phyloP scores from a whole-genome alignment of 1,140 invertebrate genomes.

The Drosophila oshimai region DNA sequence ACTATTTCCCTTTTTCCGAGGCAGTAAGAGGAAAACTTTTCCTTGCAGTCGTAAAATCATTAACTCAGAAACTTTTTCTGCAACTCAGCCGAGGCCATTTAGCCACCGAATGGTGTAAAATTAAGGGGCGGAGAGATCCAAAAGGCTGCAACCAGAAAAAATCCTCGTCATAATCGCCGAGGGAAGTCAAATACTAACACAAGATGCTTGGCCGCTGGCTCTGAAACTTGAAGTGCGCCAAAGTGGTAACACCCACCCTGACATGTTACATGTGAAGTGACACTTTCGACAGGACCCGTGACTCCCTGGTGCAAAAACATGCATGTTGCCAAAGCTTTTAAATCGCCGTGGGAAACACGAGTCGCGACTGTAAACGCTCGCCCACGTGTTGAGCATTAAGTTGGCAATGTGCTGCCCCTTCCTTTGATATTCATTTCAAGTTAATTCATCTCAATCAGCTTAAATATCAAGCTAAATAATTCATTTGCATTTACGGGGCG shows the following conservation, averaged over 20 bases:
- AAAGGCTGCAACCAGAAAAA: neutral
- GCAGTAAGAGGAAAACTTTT: conserved; percentile 20
- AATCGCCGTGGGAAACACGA: conserved; percentile 34
- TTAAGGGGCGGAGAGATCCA: neutral
- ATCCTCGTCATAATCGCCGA: conserved; percentile 40
- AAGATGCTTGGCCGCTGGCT: conserved; percentile 43
- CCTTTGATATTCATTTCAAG: conserved; percentile 55
- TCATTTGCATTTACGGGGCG: conserved; percentile 50
- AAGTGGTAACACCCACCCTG: conserved; percentile 29
- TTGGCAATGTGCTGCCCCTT: conserved; percentile 11
- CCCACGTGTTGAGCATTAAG: conserved; percentile 55
- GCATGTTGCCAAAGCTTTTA: neutral
- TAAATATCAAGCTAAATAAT: conserved; percentile 74
- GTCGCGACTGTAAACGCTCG: neutral
- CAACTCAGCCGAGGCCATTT: conserved; percentile 1
- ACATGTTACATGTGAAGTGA: conserved; percentile 33
- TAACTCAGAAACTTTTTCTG: conserved; percentile 29
- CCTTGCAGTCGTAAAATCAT: conserved; percentile 32
- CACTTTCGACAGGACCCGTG: conserved; percentile 15
- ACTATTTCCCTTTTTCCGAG: conserved; percentile 18
- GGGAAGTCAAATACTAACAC: conserved; percentile 27
- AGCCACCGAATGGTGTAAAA: neutral
- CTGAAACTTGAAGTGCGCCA: conserved; percentile 52
- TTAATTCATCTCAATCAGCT: conserved; percentile 78
- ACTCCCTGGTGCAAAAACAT: conserved; percentile 19